These are phyloP conservation scores for Pseudopipra pipra DNA, from an alignment of 2,113 vertebrate genomes.

Conservation along the genomic window DNA sequence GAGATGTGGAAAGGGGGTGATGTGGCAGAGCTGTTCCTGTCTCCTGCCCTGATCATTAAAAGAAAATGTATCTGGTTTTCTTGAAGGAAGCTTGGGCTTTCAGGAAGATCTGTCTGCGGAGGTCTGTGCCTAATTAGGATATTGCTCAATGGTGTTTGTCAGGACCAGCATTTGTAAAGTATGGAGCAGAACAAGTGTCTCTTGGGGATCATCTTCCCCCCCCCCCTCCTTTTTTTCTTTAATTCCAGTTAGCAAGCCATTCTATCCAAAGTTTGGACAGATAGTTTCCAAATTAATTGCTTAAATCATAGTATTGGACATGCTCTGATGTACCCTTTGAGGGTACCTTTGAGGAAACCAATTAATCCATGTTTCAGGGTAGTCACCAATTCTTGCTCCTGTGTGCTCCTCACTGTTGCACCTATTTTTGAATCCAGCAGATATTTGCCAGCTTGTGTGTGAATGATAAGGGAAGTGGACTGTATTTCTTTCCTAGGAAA, in stretches of 20 bases:
- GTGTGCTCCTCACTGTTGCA: fast-evolving
- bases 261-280: not conserved
- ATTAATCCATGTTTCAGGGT: not conserved
- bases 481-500: not conserved
- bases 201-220: not conserved
- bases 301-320: not conserved
- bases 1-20: not conserved
- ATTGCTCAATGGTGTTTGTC: not conserved
- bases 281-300: not conserved
- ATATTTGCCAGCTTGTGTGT: not conserved
- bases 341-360: not conserved
- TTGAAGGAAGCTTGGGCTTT: not conserved
- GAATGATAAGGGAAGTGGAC: not conserved
- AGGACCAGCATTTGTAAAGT: not conserved
- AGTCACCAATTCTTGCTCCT: not conserved
- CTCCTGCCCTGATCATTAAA: not conserved
- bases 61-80: not conserved
- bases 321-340: not conserved
- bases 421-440: not conserved
- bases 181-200: not conserved
- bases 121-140: not conserved
- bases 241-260: not conserved
- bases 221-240: not conserved
- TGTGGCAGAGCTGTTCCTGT: not conserved
- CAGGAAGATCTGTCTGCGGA: not conserved